A percentile compares a stretch with the other conserved stretches of the same genome.
Evolutionary conservation across 37 sponge, comb jelly and placozoan species (phyloP).

Genomic region (Theonella swinhoei): DNA sequence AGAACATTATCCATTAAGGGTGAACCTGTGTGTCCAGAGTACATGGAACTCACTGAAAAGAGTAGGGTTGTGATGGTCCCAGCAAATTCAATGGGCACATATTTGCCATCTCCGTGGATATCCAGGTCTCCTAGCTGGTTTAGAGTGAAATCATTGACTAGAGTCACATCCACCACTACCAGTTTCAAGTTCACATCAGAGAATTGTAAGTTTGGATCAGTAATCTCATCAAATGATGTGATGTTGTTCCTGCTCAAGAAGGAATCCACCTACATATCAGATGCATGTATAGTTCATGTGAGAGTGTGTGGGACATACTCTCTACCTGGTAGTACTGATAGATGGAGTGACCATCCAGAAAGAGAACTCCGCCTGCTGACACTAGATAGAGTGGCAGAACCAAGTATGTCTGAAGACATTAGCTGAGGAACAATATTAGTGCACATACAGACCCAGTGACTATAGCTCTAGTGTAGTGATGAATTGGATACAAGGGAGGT

Average conservation of each 20-base stretch:
- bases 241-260: neutral
- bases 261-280: neutral
- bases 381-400: slow-evolving; percentile 28
- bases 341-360: slow-evolving; percentile 13
- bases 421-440: neutral
- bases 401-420: neutral
- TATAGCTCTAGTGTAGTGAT: neutral
- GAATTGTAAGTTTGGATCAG: too few relatives aligned
- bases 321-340: slow-evolving; percentile 6
- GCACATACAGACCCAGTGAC: neutral
- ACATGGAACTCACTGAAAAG: slow-evolving; percentile 36
- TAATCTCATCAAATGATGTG: neutral
- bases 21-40: too few relatives aligned
- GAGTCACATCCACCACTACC: neutral
- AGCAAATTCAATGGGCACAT: slow-evolving; percentile 49
- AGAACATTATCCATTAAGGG: too few relatives aligned
- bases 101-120: slow-evolving; percentile 20
- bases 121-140: neutral
- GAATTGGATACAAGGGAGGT: neutral
- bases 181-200: slow-evolving; percentile 2
- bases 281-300: too few relatives aligned
- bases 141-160: neutral
- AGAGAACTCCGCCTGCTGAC: slow-evolving; percentile 31
- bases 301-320: neutral
- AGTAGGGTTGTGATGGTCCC: slow-evolving; percentile 19